phyloP scores from a whole-genome alignment of 2,888 invertebrate genomes.

The Dynastes hyllus region DNA sequence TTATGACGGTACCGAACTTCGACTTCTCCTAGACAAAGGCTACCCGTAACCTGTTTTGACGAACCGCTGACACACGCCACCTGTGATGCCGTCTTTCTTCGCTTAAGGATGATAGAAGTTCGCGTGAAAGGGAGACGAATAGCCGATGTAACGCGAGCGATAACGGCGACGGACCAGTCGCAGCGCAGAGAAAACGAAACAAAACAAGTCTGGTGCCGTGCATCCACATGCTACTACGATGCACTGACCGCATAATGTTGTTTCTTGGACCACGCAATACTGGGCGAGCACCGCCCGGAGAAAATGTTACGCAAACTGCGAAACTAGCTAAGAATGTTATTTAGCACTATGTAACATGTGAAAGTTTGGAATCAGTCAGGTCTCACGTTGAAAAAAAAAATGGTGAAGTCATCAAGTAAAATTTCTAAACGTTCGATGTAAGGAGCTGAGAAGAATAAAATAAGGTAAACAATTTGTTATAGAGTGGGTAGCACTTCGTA shows the following conservation, averaged over 20 bases:
- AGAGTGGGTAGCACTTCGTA: too few relatives aligned
- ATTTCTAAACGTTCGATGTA: too few relatives aligned
- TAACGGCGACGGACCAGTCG: constrained; percentile 54
- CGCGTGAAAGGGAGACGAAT: constrained; percentile 51
- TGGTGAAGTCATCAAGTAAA: too few relatives aligned
- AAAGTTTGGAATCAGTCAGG: background rate
- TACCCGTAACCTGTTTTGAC: constrained; percentile 56
- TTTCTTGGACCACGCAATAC: constrained; percentile 69
- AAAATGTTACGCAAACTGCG: constrained; percentile 32
- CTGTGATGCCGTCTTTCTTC: constrained; percentile 51
- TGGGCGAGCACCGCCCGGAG: constrained; percentile 55
- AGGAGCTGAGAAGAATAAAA: too few relatives aligned
- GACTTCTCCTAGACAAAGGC: constrained; percentile 56
- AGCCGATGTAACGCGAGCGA: constrained; percentile 51
- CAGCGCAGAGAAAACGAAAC: constrained; percentile 56
- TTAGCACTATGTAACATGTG: constrained; percentile 7
- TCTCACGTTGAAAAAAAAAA: too few relatives aligned
- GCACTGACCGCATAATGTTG: constrained; percentile 70
- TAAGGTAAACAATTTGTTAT: too few relatives aligned
- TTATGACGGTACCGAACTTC: constrained; percentile 46
- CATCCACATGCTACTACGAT: constrained; percentile 60
- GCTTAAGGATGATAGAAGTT: constrained; percentile 40
- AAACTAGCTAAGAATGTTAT: constrained; percentile 9
- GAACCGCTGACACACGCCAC: constrained; percentile 42
- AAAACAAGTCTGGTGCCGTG: constrained; percentile 57